A percentile compares a stretch with the other conserved stretches of the same genome.
Conservation (phyloP, 2,888 invertebrate genomes). For the Shargacucullia verbasci region DNA sequence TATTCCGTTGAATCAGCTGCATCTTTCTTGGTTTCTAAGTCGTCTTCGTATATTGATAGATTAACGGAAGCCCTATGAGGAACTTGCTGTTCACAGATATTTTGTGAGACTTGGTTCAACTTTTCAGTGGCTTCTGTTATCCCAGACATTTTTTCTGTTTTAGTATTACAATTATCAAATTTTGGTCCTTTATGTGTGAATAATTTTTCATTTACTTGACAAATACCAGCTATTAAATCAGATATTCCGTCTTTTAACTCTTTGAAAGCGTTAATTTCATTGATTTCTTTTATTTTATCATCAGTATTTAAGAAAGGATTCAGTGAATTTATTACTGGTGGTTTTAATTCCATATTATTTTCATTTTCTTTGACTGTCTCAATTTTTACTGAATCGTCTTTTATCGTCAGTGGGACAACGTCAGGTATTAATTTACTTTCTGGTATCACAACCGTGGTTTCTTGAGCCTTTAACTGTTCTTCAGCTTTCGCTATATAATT, state of each 20-base stretch:
- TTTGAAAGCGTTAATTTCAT: slow-evolving; percentile 85
- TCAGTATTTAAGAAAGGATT: slow-evolving; percentile 81
- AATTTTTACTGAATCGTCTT: slow-evolving; percentile 72
- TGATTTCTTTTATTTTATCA: slow-evolving; percentile 79
- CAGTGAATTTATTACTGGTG: slow-evolving; percentile 70
- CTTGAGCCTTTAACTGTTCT: slow-evolving; percentile 70
- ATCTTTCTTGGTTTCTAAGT: slow-evolving; percentile 79
- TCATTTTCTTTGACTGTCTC: slow-evolving; percentile 53
- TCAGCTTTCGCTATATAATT: slow-evolving; percentile 68
- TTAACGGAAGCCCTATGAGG: slow-evolving; percentile 78
- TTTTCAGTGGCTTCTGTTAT: slow-evolving; percentile 77
- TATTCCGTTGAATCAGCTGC: slow-evolving; percentile 88
- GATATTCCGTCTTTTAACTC: slow-evolving; percentile 87
- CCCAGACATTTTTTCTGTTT: slow-evolving; percentile 63
- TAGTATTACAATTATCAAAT: slow-evolving; percentile 53
- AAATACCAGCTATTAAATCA: slow-evolving; percentile 85
- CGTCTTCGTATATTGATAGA: slow-evolving; percentile 83
- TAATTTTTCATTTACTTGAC: slow-evolving; percentile 85
- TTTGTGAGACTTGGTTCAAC: slow-evolving; percentile 72
- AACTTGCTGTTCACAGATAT: slow-evolving; percentile 62
- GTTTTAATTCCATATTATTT: slow-evolving; percentile 50
- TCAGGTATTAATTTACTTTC: slow-evolving; percentile 72
- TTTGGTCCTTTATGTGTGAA: slow-evolving; percentile 72
- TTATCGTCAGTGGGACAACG: slow-evolving; percentile 65
- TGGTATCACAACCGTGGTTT: slow-evolving; percentile 67